These are phyloP conservation scores for Heterotis niloticus DNA, from an alignment of 2,113 vertebrate genomes.

Conservation along the genomic window DNA sequence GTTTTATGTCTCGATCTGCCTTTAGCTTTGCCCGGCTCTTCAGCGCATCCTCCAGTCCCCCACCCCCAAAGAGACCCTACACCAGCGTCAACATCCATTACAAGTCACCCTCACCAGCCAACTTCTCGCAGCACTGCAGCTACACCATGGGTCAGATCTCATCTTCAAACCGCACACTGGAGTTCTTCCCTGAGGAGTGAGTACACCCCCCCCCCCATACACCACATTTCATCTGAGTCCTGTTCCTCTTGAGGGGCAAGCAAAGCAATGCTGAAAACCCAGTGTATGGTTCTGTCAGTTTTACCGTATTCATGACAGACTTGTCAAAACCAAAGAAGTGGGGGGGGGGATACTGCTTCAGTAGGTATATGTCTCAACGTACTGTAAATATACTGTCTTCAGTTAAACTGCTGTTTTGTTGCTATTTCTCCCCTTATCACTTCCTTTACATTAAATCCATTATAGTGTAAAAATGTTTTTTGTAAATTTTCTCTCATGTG, in stretches of 20 bases:
- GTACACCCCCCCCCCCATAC: conserved; percentile 41
- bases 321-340: too few relatives aligned
- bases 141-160: conserved; percentile 83
- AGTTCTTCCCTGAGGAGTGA: conserved; percentile 96
- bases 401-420: neutral
- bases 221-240: neutral
- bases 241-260: neutral
- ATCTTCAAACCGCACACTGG: conserved; percentile 64
- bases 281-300: too few relatives aligned
- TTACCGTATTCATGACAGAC: too few relatives aligned
- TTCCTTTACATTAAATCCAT: neutral
- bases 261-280: neutral
- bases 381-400: neutral
- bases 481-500: neutral
- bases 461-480: conserved; percentile 6
- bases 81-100: conserved; percentile 84
- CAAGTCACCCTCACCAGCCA: conserved; percentile 72
- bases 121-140: conserved; percentile 91
- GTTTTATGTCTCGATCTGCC: conserved; percentile 21
- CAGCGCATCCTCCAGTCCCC: conserved; percentile 81
- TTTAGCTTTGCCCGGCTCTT: conserved; percentile 94
- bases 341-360: too few relatives aligned
- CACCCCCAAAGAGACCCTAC: conserved; percentile 76
- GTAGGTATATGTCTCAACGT: too few relatives aligned
- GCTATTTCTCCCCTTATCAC: neutral